A percentile compares a stretch with the other conserved stretches of the same genome.
Evolutionary conservation across 2,797 vertebrate species (phyloP).

Genomic region (Heliangelus exortis): DNA sequence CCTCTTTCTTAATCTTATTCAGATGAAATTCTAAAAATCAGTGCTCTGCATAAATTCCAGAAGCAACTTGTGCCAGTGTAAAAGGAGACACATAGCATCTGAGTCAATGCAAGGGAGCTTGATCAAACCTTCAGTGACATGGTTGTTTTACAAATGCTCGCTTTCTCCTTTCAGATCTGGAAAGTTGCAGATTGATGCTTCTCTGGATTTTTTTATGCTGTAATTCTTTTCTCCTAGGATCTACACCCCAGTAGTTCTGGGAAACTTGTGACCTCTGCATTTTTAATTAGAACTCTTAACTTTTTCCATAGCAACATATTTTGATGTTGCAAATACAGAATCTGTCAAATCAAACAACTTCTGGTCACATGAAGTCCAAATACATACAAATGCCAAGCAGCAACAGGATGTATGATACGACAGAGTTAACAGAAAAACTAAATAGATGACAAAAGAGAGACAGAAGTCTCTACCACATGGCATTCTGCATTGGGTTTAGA

Average conservation of each 20-base stretch:
- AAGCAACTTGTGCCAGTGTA: neutral
- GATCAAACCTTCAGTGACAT: neutral
- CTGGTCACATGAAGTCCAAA: conserved; percentile 30
- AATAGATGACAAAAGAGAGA: neutral
- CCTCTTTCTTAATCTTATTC: neutral
- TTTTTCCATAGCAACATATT: conserved; percentile 81
- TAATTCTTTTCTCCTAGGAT: conserved; percentile 77
- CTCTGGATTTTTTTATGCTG: conserved; percentile 55
- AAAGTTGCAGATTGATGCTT: conserved; percentile 70
- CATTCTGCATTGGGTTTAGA: neutral
- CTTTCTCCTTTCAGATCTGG: conserved; percentile 72
- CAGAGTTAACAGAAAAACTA: neutral
- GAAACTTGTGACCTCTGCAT: conserved; percentile 82
- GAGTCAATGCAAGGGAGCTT: neutral
- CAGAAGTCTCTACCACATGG: neutral
- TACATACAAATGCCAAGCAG: neutral
- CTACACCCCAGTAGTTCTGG: conserved; percentile 78
- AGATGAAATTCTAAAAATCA: neutral
- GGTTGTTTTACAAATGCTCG: neutral
- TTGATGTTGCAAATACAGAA: conserved; percentile 75
- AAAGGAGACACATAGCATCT: neutral
- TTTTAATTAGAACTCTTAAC: conserved; percentile 82
- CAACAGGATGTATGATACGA: neutral
- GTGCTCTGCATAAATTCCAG: neutral
- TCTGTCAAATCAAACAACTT: conserved; percentile 73